Evolutionary conservation across 2,888 invertebrate genomes (phyloP).

Genomic region (Lithophane socia): DNA sequence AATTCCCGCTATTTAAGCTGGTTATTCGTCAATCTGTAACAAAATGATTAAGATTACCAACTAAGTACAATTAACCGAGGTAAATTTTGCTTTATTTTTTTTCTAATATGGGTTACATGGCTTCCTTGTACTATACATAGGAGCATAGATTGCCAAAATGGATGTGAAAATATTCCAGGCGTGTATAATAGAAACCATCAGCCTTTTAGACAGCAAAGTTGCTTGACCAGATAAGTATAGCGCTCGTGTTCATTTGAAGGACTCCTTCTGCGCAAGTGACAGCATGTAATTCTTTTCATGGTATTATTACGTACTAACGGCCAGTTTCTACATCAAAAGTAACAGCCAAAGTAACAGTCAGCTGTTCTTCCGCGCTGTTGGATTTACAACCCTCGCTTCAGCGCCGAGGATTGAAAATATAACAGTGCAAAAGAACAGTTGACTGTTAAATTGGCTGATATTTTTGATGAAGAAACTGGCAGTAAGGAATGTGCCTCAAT

Average conservation of each 20-base stretch:
- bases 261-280: background rate
- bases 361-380: no score
- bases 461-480: no score
- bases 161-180: background rate
- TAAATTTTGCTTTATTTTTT: background rate
- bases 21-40: conserved; percentile 53
- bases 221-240: background rate
- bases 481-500: background rate
- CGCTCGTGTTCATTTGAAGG: background rate
- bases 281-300: background rate
- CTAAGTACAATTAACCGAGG: background rate
- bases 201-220: background rate
- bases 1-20: conserved; percentile 10
- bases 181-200: background rate
- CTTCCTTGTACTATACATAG: no score
- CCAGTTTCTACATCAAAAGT: no score
- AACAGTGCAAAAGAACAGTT: no score
- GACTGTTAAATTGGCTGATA: no score
- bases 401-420: no score
- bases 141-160: background rate
- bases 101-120: background rate
- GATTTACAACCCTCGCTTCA: no score
- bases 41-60: conserved; percentile 1
- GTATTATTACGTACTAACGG: background rate
- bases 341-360: no score